Evolutionary conservation across 2,113 vertebrate species (phyloP), one percentile per base, ranked within the genome.

Genomic region (Ptilorrhoa leucosticta): DNA sequence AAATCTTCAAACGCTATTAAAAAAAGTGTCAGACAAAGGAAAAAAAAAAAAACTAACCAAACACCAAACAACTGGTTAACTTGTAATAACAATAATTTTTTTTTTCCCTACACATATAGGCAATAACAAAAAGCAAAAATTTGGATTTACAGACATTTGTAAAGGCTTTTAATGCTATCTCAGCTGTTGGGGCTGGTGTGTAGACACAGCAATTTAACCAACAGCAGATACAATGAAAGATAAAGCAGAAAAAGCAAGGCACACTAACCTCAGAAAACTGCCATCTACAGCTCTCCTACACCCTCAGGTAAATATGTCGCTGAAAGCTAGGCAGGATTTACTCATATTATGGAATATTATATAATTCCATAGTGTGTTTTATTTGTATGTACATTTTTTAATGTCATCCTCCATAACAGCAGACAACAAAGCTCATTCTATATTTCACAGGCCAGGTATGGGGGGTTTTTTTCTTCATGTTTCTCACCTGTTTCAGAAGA

Each of bases 1-100:
- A 91, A 76, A 88, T 80, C 58, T 91, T 94, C 57, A 79, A 82
- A 86, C 42, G 28, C 73, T 85, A 64, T 58, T 70, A 10, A 37
- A 75, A 88, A 42, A 83, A 50, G 37, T n/a, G 24, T 50, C 70
- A 86, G 58, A 8, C 47, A 60, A 51, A 76, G 20, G 9, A 1
- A 6, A 11, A 69, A 48, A 15, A 39, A 23, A 28, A 22, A 21
- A 11, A 5, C 21, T n/a, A 56, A 37, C 5, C 33, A 50, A 58
- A 42, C 44, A 65, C n/a, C 17, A 87, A 69, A 75, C 33, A 84
- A 70, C 9, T 45, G 13, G 24, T 72, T 40, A 91, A 57, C 15
- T 15, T 51, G 20, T 24, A 87, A 72, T 33, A 73, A 42, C 17
- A 16, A 35, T 4, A 11, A 76, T 10, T 2, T 4, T 28, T 5